Evolutionary conservation across 2,113 vertebrate species (phyloP).

Genomic region (Rhadina sibilatrix): DNA sequence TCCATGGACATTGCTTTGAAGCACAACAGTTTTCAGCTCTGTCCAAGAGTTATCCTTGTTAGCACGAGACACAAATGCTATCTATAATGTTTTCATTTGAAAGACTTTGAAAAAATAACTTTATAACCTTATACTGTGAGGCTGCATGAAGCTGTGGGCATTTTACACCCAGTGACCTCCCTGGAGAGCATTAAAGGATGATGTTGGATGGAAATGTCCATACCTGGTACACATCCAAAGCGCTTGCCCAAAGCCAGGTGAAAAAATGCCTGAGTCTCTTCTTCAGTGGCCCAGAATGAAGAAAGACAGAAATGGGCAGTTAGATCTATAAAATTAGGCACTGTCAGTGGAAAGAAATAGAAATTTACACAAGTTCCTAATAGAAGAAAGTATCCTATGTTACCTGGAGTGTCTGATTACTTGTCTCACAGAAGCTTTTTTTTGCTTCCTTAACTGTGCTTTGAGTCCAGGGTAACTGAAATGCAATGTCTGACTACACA

Average conservation of each 20-base stretch:
- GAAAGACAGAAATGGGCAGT: not conserved
- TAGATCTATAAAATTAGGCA: not conserved
- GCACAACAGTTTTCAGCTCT: not conserved
- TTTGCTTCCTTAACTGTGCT: not conserved
- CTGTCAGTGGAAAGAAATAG: not conserved
- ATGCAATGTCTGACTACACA: not conserved
- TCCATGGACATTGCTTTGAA: not conserved
- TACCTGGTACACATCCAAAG: not conserved
- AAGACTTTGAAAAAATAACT: not conserved
- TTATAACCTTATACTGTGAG: not conserved
- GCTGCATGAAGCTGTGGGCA: not conserved
- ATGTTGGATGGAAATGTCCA: not conserved
- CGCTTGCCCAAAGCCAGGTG: not conserved
- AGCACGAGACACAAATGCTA: not conserved
- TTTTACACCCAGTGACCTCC: not conserved
- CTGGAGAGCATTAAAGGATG: not conserved
- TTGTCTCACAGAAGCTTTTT: not conserved
- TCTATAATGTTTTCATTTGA: not conserved
- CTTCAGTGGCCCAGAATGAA: not conserved
- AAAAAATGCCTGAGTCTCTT: not conserved
- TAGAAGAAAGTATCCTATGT: not conserved
- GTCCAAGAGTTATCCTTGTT: not conserved
- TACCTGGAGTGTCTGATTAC: not conserved
- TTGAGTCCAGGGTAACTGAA: not conserved
- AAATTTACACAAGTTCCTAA: not conserved